Evolutionary conservation across 1,140 invertebrate genomes (phyloP), one percentile per base, ranked within the genome.

Genomic region (Drosophila paulistorum): DNA sequence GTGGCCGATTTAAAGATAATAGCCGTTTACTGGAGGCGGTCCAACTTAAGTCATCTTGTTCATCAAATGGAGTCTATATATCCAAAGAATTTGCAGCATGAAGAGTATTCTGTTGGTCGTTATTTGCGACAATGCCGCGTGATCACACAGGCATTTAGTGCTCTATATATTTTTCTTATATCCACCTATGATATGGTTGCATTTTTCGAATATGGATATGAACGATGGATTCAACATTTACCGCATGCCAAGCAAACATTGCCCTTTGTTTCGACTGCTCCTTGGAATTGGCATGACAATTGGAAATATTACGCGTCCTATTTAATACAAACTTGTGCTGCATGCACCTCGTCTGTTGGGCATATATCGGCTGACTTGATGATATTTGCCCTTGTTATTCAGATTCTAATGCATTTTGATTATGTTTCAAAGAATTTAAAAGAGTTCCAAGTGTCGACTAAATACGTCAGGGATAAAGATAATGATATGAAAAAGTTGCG

Each of bases 321-420:
- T 41, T 2, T 42, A 0, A 11, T 60, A 1, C 79, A 82, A 60
- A 51, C 63, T 4, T 0, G 76, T n/a, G 83, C 74, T 0, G 89
- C 74, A 0, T 89, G 80, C 33, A 73, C 77, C 1, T 68, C 76
- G 20, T 84, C 81, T 0, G 61, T 65, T 2, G 89, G 77, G 0
- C 84, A 91, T 23, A 64, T 79, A 7, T 64, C 87, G 2, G 79
- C 71, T 13, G 83, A 90, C 26, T 58, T 91, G 6, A 64, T 91
- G 48, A 69, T 91, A 6, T 82, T 69, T n/a, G 67, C 79, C 1
- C 65, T 82, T 30, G 66, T 72, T 10, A 80, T 72, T 39, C 89
- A 91, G 68, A 64, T 79, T 1, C 69, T 82, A 5, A 91, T 91
- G 89, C 87, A 90, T 58, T 90, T 77, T 23, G 71, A 90, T 7